phyloP scores from a whole-genome alignment of 2,888 invertebrate species.

The Drosophila anomalata region DNA sequence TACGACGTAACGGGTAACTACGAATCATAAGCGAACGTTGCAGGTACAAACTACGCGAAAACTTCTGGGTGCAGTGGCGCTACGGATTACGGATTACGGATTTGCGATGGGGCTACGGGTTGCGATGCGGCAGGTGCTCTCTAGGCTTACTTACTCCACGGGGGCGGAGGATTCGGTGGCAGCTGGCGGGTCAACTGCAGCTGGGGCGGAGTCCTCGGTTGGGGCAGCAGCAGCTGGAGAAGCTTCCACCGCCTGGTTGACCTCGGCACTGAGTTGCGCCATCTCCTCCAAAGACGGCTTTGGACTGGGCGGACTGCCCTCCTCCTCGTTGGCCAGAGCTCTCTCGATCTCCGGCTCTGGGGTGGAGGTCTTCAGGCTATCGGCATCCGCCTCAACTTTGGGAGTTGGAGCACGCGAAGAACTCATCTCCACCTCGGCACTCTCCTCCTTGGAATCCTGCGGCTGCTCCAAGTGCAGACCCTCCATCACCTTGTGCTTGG shows the following conservation, averaged over 20 bases:
- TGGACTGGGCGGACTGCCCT: slow-evolving; percentile 81
- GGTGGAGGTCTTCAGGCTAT: slow-evolving; percentile 82
- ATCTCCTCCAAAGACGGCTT: slow-evolving; percentile 81
- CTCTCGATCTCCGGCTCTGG: slow-evolving; percentile 83
- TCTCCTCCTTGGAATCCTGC: slow-evolving; percentile 16
- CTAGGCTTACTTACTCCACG: slow-evolving; percentile 67
- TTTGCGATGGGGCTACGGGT: slow-evolving; percentile 34
- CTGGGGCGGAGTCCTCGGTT: slow-evolving; percentile 3
- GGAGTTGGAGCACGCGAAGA: slow-evolving; percentile 65
- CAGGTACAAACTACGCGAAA: slow-evolving; percentile 44
- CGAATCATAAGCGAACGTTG: slow-evolving; percentile 45
- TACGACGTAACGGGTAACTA: slow-evolving; percentile 26
- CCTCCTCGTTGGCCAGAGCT: slow-evolving; percentile 76
- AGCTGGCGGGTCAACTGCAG: slow-evolving; percentile 11
- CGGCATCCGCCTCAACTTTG: slow-evolving; percentile 65
- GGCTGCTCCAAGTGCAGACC: slow-evolving; percentile 69
- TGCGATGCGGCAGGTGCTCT: slow-evolving; percentile 56
- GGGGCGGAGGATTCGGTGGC: slow-evolving; percentile 25
- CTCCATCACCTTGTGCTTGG: slow-evolving; percentile 75
- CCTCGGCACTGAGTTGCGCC: slow-evolving; percentile 64
- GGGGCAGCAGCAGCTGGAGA: slow-evolving; percentile 6
- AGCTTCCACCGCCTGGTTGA: slow-evolving; percentile 16
- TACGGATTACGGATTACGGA: slow-evolving; percentile 40
- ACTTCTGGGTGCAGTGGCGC: slow-evolving; percentile 63
- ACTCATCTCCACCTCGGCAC: slow-evolving; percentile 30